Percentiles rank a stretch among this genome's conserved stretches.
Conservation (phyloP, 2,888 invertebrate genomes). For the Uloborus plumipes region DNA sequence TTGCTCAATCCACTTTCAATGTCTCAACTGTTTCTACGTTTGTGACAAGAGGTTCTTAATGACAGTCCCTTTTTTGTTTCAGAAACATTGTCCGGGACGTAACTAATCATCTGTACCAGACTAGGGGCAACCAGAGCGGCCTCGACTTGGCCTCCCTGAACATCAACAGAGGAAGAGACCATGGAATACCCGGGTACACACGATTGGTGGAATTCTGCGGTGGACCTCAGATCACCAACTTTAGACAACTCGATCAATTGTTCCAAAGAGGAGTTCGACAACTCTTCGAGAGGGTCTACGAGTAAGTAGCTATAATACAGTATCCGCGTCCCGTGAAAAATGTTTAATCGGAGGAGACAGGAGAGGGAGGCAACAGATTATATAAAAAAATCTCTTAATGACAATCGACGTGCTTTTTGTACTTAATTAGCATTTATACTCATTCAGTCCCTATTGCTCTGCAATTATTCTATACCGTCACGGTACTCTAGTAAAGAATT, state of each 20-base stretch:
- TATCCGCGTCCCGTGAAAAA: too few relatives aligned
- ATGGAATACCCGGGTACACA: constrained; percentile 82
- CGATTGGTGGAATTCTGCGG: constrained; percentile 83
- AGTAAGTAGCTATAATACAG: constrained; percentile 50
- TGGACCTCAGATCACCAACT: constrained; percentile 76
- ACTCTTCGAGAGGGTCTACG: constrained; percentile 66
- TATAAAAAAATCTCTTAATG: too few relatives aligned
- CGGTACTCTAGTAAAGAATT: too few relatives aligned
- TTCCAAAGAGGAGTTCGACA: constrained; percentile 72
- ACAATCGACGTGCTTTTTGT: too few relatives aligned
- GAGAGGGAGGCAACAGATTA: too few relatives aligned
- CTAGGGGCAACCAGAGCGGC: constrained; percentile 80
- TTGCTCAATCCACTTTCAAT: not conserved
- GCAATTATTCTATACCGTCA: too few relatives aligned
- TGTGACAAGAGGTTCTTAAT: not conserved
- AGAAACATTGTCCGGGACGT: constrained; percentile 57
- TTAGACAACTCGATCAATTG: constrained; percentile 75
- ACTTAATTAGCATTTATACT: too few relatives aligned
- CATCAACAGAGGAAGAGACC: constrained; percentile 84
- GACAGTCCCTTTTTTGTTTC: not conserved
- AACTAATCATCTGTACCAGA: constrained; percentile 58
- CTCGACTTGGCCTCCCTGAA: constrained; percentile 84
- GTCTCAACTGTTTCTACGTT: not conserved
- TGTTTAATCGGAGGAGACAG: too few relatives aligned
- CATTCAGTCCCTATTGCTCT: too few relatives aligned